Evolutionary conservation across 2,888 invertebrate species (phyloP), one percentile per base, ranked within the genome.

Genomic region (Drosophila prostipennis): DNA sequence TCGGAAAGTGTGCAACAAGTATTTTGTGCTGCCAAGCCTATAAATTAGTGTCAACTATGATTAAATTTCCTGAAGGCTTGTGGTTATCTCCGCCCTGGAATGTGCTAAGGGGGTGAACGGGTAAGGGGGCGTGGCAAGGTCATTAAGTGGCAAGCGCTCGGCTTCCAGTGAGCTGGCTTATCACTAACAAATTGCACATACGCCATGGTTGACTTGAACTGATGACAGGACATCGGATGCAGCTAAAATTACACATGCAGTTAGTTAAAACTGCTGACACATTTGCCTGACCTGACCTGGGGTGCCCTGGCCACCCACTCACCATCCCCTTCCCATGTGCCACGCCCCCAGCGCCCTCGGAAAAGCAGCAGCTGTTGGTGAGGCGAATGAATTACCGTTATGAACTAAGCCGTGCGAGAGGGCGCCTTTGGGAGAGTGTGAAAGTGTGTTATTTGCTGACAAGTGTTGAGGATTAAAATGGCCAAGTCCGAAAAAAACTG

Each of bases 151-250:
- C 67, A 67, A 46, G 46, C 37, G 11, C 51, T 58, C 6, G n/a
- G 32, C 59, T 55, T 68, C 39, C 51, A 54, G 60, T 74, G 11
- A 45, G 29, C 60, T 16, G 61, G 61, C 48, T 58, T 59, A 70
- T 46, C 68, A 55, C 72, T 74, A 71, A 71, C 80, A 78, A 76
- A 76, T 78, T 74, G 61, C 83, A 67, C 74, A 74, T 74, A 74
- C 74, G 72, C 56, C 77, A 65, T 60, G 68, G 46, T 49, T 61
- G 61, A 63, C 61, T 65, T 75, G 72, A 69, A 69, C 71, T 78
- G 83, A 80, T 80, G 80, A 76, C 76, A 74, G 78, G 68, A 55
- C 61, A 56, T 72, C 14, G 74, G 56, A 52, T 73, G 79, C 80
- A 71, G 42, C 83, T 83, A 72, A 74, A 82, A 78, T 82, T 74